A percentile compares a stretch with the other conserved stretches of the same genome.
phyloP scores from a whole-genome alignment of 2,888 invertebrate genomes.

The Proisotoma minuta region DNA sequence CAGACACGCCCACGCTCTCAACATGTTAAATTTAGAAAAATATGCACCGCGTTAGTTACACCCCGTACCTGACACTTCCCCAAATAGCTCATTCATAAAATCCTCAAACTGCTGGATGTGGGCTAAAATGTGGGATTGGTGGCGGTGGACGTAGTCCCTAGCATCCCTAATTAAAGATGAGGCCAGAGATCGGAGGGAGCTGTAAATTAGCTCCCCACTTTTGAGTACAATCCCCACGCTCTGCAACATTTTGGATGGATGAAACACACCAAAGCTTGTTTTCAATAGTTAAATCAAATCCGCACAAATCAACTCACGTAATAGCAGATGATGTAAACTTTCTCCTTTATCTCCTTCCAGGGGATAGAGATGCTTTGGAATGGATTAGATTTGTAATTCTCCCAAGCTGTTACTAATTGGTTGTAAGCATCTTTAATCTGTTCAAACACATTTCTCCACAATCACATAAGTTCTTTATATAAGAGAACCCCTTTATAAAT shows the following conservation, averaged over 20 bases:
- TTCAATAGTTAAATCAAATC: neutral
- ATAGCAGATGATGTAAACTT: slow-evolving; percentile 13
- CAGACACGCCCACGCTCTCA: too few relatives aligned
- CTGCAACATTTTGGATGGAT: too few relatives aligned
- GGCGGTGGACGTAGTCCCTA: slow-evolving; percentile 26
- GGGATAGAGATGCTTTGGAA: slow-evolving; percentile 16
- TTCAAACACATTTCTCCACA: slow-evolving; percentile 10
- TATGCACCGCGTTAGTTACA: too few relatives aligned
- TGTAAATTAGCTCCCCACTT: slow-evolving; percentile 26
- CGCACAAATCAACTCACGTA: slow-evolving; percentile 9
- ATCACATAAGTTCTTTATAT: neutral
- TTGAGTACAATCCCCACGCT: slow-evolving; percentile 30
- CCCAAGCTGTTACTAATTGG: slow-evolving; percentile 35
- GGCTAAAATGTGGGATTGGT: slow-evolving; percentile 34
- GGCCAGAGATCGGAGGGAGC: slow-evolving; percentile 24
- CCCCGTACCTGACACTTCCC: slow-evolving; percentile 39
- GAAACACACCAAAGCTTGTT: neutral
- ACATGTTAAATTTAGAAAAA: too few relatives aligned
- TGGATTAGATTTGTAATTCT: slow-evolving; percentile 27
- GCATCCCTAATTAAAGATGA: slow-evolving; percentile 15
- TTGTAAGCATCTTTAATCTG: slow-evolving; percentile 34
- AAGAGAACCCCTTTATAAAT: slow-evolving; percentile 2
- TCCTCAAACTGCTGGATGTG: slow-evolving; percentile 36
- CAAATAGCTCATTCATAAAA: slow-evolving; percentile 27
- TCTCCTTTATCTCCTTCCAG: slow-evolving; percentile 14